Percentiles rank a stretch among this genome's conserved stretches.
phyloP scores from a whole-genome alignment of 2,888 invertebrate genomes.

The Drosophila subquinaria region DNA sequence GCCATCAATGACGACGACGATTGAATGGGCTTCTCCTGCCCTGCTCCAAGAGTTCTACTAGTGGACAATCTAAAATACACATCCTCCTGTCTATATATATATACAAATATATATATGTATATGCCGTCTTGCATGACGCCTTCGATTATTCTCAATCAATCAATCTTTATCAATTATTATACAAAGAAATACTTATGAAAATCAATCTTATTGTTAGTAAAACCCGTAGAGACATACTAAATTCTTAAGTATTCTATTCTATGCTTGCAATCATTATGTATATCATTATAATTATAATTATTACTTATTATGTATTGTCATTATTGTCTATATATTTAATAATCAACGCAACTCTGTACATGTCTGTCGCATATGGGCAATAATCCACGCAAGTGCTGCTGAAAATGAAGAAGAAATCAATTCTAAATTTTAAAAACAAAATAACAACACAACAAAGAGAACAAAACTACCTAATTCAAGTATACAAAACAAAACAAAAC shows the following conservation, averaged over 20 bases:
- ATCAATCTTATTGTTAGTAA: conserved; percentile 68
- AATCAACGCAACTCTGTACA: conserved; percentile 33
- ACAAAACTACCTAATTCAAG: conserved; percentile 65
- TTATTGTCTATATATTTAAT: conserved; percentile 52
- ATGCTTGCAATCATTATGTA: conserved; percentile 41
- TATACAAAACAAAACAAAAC: conserved; percentile 52
- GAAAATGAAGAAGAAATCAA: conserved; percentile 50
- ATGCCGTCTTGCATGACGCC: conserved; percentile 40
- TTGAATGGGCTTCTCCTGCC: conserved; percentile 26
- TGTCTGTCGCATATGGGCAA: conserved; percentile 58
- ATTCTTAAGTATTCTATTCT: conserved; percentile 17
- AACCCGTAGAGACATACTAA: conserved; percentile 33
- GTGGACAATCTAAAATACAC: conserved; percentile 62
- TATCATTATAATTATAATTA: conserved; percentile 58
- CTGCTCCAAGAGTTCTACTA: conserved; percentile 40
- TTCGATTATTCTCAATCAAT: conserved; percentile 49
- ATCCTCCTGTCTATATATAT: conserved; percentile 54
- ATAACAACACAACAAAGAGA: conserved; percentile 48
- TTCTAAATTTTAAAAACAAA: conserved; percentile 77
- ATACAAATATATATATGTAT: background rate
- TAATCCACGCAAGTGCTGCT: conserved; percentile 82
- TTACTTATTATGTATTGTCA: conserved; percentile 36
- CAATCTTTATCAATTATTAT: conserved; percentile 39
- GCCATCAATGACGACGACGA: conserved; percentile 81
- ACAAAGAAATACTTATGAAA: conserved; percentile 35